A percentile compares a stretch with the other conserved stretches of the same genome.
These are phyloP conservation scores for Zophobas atratus DNA, from an alignment of 1,140 invertebrate genomes.

Conservation along the genomic window DNA sequence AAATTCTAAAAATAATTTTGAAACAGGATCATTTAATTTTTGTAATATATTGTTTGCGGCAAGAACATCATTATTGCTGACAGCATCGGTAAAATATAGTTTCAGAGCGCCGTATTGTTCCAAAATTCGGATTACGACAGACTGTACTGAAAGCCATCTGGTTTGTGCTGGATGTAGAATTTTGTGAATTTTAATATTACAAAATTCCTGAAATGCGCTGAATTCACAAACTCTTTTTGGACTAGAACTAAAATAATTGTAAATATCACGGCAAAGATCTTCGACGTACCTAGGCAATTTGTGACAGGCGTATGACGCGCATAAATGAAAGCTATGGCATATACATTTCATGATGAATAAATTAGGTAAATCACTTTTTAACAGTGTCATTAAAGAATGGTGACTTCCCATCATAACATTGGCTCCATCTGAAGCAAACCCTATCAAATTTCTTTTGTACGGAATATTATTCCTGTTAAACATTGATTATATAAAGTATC, in stretches of 20 bases:
- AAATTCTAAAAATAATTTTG: conserved; percentile 61
- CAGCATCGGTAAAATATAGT: conserved; percentile 45
- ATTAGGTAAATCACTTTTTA: conserved; percentile 53
- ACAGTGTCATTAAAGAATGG: conserved; percentile 45
- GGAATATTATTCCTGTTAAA: conserved; percentile 63
- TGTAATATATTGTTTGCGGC: conserved; percentile 56
- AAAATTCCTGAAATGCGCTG: conserved; percentile 61
- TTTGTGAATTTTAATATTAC: conserved; percentile 59
- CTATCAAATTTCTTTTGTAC: conserved; percentile 66
- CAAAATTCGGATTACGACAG: conserved; percentile 57
- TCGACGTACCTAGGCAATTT: conserved; percentile 50
- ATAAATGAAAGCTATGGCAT: conserved; percentile 58
- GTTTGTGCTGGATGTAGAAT: conserved; percentile 63
- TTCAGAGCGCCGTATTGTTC: conserved; percentile 51
- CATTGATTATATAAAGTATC: conserved; percentile 53
- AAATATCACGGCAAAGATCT: conserved; percentile 51
- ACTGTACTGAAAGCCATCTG: conserved; percentile 60
- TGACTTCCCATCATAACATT: conserved; percentile 45
- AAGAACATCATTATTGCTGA: conserved; percentile 52
- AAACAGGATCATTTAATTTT: conserved; percentile 57
- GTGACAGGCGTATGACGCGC: conserved; percentile 56
- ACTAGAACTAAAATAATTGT: conserved; percentile 54
- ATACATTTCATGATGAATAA: conserved; percentile 58
- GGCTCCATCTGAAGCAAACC: conserved; percentile 66
- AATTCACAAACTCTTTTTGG: conserved; percentile 57